These are phyloP conservation scores for Scaptomyza montana DNA, from an alignment of 1,140 invertebrate genomes.

Conservation along the genomic window DNA sequence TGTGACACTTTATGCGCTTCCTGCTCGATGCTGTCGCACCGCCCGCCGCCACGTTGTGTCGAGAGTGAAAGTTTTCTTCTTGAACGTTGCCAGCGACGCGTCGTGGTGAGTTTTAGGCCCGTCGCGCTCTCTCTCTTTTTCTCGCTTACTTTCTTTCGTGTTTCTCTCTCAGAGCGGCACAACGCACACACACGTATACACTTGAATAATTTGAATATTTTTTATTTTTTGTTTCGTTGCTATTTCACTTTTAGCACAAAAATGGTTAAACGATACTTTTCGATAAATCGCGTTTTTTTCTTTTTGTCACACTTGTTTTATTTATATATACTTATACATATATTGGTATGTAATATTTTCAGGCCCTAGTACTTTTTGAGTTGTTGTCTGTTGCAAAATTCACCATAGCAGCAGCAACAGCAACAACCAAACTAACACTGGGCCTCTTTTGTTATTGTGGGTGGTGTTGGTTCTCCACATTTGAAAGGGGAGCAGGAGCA, in stretches of 20 bases:
- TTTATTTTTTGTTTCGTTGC: constrained; percentile 34
- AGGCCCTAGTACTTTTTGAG: constrained; percentile 4
- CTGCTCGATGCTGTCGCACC: constrained; percentile 64
- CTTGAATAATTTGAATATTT: constrained; percentile 18
- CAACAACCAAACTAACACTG: constrained; percentile 27
- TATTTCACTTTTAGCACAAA: constrained; percentile 2
- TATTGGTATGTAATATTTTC: not conserved
- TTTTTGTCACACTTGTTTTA: constrained; percentile 10
- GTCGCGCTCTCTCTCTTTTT: constrained; percentile 13
- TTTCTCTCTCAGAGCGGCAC: constrained; percentile 7
- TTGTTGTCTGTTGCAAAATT: constrained; percentile 41
- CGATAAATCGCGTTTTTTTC: not conserved
- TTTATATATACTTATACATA: not conserved
- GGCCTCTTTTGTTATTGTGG: constrained; percentile 44
- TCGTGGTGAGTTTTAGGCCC: constrained; percentile 37
- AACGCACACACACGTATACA: not conserved
- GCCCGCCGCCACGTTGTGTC: constrained; percentile 74
- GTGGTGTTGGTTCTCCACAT: not conserved
- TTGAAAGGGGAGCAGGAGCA: not conserved
- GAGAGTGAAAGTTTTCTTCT: constrained; percentile 72
- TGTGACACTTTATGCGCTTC: constrained; percentile 76
- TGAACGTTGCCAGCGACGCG: constrained; percentile 20
- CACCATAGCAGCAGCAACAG: constrained; percentile 31
- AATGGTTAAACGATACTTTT: constrained; percentile 21
- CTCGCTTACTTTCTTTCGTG: constrained; percentile 2